Conservation (phyloP, 2,888 invertebrate species). For the Ypsolopha sequella region DNA sequence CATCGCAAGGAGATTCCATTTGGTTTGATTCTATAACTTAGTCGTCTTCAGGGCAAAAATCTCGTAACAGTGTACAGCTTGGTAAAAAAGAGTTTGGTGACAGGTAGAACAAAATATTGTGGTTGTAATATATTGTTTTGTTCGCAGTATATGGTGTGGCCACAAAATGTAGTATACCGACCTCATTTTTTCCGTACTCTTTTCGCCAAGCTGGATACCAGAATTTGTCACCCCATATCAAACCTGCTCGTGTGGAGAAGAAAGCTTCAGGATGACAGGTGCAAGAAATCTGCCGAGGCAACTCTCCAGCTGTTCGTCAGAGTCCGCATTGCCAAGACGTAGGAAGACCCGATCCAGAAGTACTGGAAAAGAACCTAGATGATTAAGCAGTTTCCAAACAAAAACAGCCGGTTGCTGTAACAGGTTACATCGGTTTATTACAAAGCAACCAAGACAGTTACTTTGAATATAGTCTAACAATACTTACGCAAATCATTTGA, state of each 20-base stretch:
- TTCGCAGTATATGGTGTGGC: no score
- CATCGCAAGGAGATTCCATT: no score
- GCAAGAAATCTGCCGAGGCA: conserved; percentile 85
- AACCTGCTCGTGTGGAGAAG: conserved; percentile 88
- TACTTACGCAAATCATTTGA: conserved; percentile 58
- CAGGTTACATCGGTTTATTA: not conserved
- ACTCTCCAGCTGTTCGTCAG: conserved; percentile 89
- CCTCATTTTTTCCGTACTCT: no score
- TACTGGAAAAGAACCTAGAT: conserved; percentile 63
- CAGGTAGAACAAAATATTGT: no score
- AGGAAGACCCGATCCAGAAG: conserved; percentile 91
- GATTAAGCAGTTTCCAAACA: conserved; percentile 8
- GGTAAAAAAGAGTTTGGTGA: no score
- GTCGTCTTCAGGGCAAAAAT: no score
- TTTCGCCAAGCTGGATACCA: no score
- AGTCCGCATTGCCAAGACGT: conserved; percentile 88
- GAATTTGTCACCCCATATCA: conserved; percentile 1
- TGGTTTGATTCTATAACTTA: no score
- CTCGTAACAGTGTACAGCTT: no score
- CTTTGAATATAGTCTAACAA: not conserved
- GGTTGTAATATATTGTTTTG: no score
- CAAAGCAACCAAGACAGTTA: not conserved
- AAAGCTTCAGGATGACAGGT: conserved; percentile 91
- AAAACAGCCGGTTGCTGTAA: conserved; percentile 21
- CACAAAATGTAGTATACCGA: no score